Conservation (phyloP, 2,113 vertebrate genomes). For the Blennius ocellaris region DNA sequence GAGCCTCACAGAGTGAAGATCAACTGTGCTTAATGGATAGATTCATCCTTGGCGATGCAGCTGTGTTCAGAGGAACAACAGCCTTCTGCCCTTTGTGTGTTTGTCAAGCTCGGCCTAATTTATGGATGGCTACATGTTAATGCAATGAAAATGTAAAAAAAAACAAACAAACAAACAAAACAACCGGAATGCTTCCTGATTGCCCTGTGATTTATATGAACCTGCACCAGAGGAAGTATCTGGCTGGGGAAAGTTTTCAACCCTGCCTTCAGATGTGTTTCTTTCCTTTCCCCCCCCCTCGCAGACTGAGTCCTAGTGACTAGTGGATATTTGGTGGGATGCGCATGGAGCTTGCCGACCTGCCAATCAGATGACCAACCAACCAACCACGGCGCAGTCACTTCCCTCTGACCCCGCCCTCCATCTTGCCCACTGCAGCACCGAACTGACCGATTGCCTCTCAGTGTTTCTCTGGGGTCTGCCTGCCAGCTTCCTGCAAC, state of each 20-base stretch:
- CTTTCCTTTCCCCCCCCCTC: conserved; percentile 69
- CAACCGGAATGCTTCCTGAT: conserved; percentile 34
- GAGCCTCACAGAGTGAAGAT: conserved; percentile 27
- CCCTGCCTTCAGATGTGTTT: background rate
- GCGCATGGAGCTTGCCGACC: conserved; percentile 82
- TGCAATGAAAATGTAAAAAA: conserved; percentile 31
- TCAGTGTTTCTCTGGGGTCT: conserved; percentile 84
- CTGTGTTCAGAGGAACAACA: conserved; percentile 48
- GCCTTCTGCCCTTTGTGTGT: conserved; percentile 2
- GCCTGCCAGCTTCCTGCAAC: conserved; percentile 68
- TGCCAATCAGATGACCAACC: conserved; percentile 80
- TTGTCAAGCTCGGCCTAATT: conserved; percentile 29
- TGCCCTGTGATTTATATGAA: conserved; percentile 22
- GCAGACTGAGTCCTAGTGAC: conserved; percentile 91
- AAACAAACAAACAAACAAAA: no score
- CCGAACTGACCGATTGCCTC: conserved; percentile 72
- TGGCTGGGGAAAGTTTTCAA: conserved; percentile 4
- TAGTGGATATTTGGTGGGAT: conserved; percentile 84
- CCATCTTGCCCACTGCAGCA: conserved; percentile 80
- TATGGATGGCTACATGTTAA: conserved; percentile 52
- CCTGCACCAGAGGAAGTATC: conserved; percentile 17
- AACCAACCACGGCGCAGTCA: conserved; percentile 84
- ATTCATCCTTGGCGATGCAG: conserved; percentile 42
- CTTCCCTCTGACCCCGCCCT: conserved; percentile 84
- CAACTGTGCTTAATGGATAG: conserved; percentile 13